Evolutionary conservation across 2,888 invertebrate species (phyloP), one percentile per base, ranked within the genome.

Genomic region (Teleogryllus oceanicus): DNA sequence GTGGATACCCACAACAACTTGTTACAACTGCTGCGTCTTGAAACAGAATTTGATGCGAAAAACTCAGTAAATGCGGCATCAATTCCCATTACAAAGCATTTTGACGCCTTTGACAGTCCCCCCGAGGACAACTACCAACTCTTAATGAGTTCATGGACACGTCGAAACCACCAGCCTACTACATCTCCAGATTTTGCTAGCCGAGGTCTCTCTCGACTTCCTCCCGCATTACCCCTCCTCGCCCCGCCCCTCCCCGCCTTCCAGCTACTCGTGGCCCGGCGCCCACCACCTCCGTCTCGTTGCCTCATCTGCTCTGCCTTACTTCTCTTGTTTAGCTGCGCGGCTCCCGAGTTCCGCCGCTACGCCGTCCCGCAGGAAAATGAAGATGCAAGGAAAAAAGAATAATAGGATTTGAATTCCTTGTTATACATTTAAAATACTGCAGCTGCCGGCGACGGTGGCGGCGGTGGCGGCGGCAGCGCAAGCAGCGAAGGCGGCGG

Each of bases 361-460:
- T 62, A 13, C 62, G 62, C 62, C 62, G n/a, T n/a, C 62, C 62
- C n/a, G 62, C 62, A 62, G 62, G 62, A 62, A 62, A 62, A 62
- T 62, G 62, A 62, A 62, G 62, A 62, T 62, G 62, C 62, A 62
- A 62, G 62, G 49, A 77, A 77, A 77, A 77, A 75, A 49, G 75
- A 79, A 79, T 74, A 74, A 79, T 74, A 79, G 74, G 75, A 75
- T 79, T 75, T 49, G 50, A 80, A 80, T 80, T 80, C 78, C 80
- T 80, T 80, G 80, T 76, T 81, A 81, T 81, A 81, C 78, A 81
- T 81, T 81, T 81, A 81, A 81, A 80, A 80, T 81, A 81, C 79
- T 78, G 80, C 78, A 80, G 80, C 51, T 49, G 78, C 37, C 75
- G 74, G 77, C 50, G 80, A 77, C 50, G 2, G 79, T 50, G 16